Evolutionary conservation across 2,888 invertebrate species (phyloP), one percentile per base, ranked within the genome.

Genomic region (Protodeltote pygarga): DNA sequence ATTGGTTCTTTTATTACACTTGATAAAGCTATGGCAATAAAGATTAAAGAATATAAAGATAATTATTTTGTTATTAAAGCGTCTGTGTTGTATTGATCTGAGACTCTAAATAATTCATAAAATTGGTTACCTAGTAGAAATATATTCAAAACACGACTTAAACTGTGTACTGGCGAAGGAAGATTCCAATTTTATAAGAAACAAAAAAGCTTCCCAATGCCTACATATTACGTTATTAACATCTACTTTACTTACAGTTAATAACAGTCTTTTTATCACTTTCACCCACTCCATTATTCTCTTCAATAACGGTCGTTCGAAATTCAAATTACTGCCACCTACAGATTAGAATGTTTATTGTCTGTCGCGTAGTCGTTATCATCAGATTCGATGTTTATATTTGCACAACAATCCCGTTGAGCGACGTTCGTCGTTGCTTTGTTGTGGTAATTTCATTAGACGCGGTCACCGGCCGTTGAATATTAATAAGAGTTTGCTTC

Each of bases 371-470:
- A 53, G 66, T 74, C 77, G 81, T 79, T 81, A 85, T 82, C 79
- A 82, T 75, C 69, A 79, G 72, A 85, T 83, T 87, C 87, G 80
- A 87, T 88, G 87, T 85, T 85, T 85, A 82, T 84, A 88, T 89
- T 89, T 85, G 83, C 85, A 83, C 84, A 85, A 82, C 84, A 85
- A 87, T 82, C 79, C n/a, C 77, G 77, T 76, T 38, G 58, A 42
- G 55, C 49, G 66, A 53, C 59, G 65, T 54, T 55, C 70, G 70
- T 63, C 65, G 57, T 62, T 73, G 81, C 89, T 89, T 89, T 89
- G 89, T 89, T 85, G 89, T 87, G 89, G 83, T 89, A 87, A 89
- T 89, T 87, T 85, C 85, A 86, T 89, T 86, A 87, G 82, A 79
- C 75, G 76, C 73, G 81, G 77, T 78, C 82, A 79, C 79, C 76